Percentiles rank a stretch among this genome's conserved stretches.
Evolutionary conservation across 2,888 invertebrate species (phyloP).

Genomic region (Geophilus truncorum): DNA sequence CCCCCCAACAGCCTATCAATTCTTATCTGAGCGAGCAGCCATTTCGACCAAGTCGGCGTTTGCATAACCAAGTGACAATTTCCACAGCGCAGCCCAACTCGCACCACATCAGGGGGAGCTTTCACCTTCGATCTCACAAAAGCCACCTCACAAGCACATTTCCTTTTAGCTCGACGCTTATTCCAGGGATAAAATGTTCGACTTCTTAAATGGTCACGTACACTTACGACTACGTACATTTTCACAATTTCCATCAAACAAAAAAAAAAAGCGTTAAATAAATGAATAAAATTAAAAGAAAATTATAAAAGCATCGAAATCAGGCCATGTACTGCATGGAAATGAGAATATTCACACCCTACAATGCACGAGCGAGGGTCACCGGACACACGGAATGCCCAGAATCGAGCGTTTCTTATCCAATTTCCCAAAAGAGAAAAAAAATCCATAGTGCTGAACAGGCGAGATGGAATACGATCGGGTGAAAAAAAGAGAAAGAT

Average conservation of each 20-base stretch:
- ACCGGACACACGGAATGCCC: not conserved
- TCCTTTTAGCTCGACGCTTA: not conserved
- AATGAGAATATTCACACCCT: not conserved
- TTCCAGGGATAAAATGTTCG: not conserved
- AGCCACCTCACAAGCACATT: not conserved
- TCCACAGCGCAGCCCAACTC: not conserved
- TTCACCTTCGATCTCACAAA: not conserved
- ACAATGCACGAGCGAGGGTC: not conserved
- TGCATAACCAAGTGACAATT: conserved; percentile 10
- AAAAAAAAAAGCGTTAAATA: not conserved
- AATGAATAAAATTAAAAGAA: not conserved
- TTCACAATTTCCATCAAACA: no score
- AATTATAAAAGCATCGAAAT: not conserved
- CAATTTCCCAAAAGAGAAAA: not conserved
- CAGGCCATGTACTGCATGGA: not conserved
- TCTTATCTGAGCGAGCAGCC: conserved; percentile 10
- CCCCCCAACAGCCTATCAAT: conserved; percentile 10
- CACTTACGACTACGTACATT: not conserved
- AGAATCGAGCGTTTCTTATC: not conserved
- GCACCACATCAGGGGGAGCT: not conserved
- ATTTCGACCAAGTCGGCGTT: conserved; percentile 10
- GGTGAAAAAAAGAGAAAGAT: not conserved
- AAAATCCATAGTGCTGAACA: not conserved
- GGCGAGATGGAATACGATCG: not conserved
- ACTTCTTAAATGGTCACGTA: not conserved